phyloP scores from a whole-genome alignment of 2,113 vertebrate genomes.

The Stictonetta naevosa region DNA sequence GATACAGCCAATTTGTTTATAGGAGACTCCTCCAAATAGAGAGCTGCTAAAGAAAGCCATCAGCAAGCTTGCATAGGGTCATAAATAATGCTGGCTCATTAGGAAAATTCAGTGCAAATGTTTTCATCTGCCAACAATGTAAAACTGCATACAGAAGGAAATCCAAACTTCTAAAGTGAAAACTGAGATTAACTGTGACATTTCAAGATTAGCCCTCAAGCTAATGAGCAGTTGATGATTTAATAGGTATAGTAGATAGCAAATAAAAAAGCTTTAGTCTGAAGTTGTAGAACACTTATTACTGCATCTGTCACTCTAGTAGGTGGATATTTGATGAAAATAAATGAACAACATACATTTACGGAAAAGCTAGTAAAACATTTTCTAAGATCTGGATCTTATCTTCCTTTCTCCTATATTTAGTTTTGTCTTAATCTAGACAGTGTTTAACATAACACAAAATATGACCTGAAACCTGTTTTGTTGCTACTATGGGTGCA shows the following conservation, averaged over 20 bases:
- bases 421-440: background rate
- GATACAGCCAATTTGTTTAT: background rate
- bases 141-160: slow-evolving; percentile 23
- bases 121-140: background rate
- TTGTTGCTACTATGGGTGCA: background rate
- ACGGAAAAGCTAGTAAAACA: background rate
- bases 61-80: background rate
- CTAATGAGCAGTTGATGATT: background rate
- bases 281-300: slow-evolving; percentile 16
- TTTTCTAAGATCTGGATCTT: background rate
- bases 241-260: slow-evolving; percentile 21
- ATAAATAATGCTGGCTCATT: slow-evolving; percentile 41
- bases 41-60: background rate
- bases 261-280: slow-evolving; percentile 31
- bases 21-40: background rate
- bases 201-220: slow-evolving; percentile 47
- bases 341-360: background rate
- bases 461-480: background rate
- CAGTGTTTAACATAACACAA: background rate
- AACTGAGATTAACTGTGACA: slow-evolving; percentile 35
- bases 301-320: slow-evolving; percentile 1
- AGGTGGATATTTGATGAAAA: background rate
- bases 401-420: background rate
- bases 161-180: slow-evolving; percentile 15
- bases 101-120: slow-evolving; percentile 30